Evolutionary conservation across 2,888 invertebrate species (phyloP).

Genomic region (Hirtodrosophila alboralis): DNA sequence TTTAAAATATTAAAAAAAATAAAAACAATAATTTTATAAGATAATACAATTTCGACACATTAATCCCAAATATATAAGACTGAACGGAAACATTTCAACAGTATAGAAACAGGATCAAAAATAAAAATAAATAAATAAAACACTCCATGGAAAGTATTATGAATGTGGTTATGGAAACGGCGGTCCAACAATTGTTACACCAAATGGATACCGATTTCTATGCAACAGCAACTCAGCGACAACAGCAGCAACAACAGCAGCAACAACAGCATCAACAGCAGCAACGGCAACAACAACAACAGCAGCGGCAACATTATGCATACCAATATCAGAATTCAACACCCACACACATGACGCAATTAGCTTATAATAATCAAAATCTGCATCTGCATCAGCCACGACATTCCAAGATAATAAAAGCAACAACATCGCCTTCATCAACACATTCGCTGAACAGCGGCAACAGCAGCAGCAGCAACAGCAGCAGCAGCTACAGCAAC

Average conservation of each 20-base stretch:
- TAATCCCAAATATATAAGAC: conserved; percentile 52
- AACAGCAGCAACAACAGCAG: conserved; percentile 41
- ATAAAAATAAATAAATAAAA: conserved; percentile 8
- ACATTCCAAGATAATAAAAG: conserved; percentile 64
- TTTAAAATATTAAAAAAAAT: no score
- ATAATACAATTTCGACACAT: conserved; percentile 31
- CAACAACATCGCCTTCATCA: conserved; percentile 63
- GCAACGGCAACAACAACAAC: conserved; percentile 49
- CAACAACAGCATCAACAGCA: conserved; percentile 39
- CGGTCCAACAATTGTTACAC: conserved; percentile 72
- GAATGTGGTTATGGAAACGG: conserved; percentile 68
- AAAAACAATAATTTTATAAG: conserved; percentile 5
- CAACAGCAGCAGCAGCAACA: conserved; percentile 44
- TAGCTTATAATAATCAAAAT: conserved; percentile 56
- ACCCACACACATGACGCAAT: conserved; percentile 61
- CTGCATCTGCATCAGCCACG: conserved; percentile 69
- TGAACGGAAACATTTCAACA: conserved; percentile 48
- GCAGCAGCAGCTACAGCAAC: conserved; percentile 38
- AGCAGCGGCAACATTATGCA: conserved; percentile 48
- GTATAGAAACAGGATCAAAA: conserved; percentile 33
- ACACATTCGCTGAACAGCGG: conserved; percentile 51
- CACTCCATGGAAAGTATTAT: conserved; percentile 70
- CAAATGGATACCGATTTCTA: conserved; percentile 78
- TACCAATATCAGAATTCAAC: conserved; percentile 59
- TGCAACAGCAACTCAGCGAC: conserved; percentile 50